Evolutionary conservation across 2,113 vertebrate species (phyloP), one percentile per base, ranked within the genome.

Genomic region (Eupsittula cactorum): DNA sequence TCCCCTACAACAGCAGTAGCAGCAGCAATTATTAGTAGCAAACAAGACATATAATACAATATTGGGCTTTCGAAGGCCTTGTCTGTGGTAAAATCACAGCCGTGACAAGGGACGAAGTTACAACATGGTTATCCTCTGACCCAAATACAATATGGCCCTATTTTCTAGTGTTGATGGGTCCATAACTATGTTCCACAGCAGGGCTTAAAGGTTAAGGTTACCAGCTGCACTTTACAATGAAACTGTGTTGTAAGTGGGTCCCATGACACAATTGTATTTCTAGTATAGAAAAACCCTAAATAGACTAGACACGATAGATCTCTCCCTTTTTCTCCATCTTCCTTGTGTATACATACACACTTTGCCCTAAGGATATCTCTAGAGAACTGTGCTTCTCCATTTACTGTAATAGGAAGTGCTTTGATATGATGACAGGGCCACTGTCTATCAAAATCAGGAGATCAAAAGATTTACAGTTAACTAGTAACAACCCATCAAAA

Each of bases 341-440:
- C 62, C 31, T 33, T 33, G 21, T 17, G 16, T 39, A 62, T 63
- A 37, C 31, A 49, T 33, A 20, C 35, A 88, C 21, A 23, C 14
- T 89, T 92, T 95, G 35, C 71, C 53, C 70, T 82, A 13, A 89
- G 82, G 76, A 82, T 50, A 91, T 59, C 87, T 95, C 88, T 37
- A 74, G 49, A 95, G 62, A 93, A 52, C 53, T 0, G 0, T 46
- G 62, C 17, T 87, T 87, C 79, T 95, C 27, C 85, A 69, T 85
- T 96, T 96, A 55, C 60, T 88, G 63, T 74, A 92, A 63, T 47
- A 93, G 27, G 28, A 47, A 83, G 24, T 39, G 35, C 47, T 97
- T 96, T 88, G 96, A 94, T 97, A 83, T 39, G 59, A 86, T 82
- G 59, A 93, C 85, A 86, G 52, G 25, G 78, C 86, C 85, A 73